phyloP scores from a whole-genome alignment of 1,140 invertebrate species.

The Bombus soroeensis region DNA sequence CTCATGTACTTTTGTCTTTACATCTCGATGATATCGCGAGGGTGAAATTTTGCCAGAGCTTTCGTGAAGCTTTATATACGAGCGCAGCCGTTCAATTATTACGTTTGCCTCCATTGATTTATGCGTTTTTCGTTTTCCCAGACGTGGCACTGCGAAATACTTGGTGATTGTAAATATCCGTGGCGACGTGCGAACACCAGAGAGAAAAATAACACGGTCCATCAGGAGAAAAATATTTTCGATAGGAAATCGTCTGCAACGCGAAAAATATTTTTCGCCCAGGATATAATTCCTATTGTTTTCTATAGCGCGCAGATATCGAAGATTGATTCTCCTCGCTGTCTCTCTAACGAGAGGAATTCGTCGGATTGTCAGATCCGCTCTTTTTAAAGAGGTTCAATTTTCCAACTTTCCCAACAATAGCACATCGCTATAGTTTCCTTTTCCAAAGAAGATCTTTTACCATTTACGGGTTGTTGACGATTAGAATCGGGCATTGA shows the following conservation, averaged over 20 bases:
- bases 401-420: background rate
- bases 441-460: background rate
- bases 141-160: background rate
- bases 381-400: background rate
- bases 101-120: constrained; percentile 4
- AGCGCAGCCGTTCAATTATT: constrained; percentile 14
- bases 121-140: constrained; percentile 17
- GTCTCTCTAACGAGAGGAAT: background rate
- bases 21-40: background rate
- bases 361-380: background rate
- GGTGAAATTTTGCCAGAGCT: background rate
- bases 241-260: background rate
- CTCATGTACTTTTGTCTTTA: too few relatives aligned
- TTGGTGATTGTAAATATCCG: constrained; percentile 10
- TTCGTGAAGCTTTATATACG: background rate
- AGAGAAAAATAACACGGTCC: background rate
- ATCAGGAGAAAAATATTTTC: constrained; percentile 12
- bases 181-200: constrained; percentile 2
- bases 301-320: background rate
- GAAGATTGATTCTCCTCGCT: background rate
- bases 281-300: constrained; percentile 1
- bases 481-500: too few relatives aligned
- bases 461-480: too few relatives aligned
- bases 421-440: background rate
- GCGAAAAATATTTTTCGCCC: constrained; percentile 24